Percentiles rank a stretch among this genome's conserved stretches.
phyloP scores from a whole-genome alignment of 2,888 invertebrate genomes.

The Melieria crassipennis region DNA sequence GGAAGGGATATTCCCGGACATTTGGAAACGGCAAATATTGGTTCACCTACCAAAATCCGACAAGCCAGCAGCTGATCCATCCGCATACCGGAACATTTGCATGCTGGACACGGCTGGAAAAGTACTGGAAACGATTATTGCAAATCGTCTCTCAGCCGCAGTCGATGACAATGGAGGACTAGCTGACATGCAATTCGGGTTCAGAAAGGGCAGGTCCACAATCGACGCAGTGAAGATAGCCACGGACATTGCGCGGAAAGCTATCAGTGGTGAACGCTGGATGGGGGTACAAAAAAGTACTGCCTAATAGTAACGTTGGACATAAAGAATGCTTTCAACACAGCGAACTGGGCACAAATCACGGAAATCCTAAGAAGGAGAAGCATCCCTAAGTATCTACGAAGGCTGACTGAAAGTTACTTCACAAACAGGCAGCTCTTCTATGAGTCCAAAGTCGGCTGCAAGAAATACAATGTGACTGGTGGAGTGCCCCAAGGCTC shows the following conservation, averaged over 20 bases:
- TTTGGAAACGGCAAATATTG: slow-evolving; percentile 21
- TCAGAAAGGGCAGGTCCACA: slow-evolving; percentile 21
- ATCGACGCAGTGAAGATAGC: slow-evolving; percentile 10
- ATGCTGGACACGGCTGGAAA: slow-evolving; percentile 24
- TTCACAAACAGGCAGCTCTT: too few relatives aligned
- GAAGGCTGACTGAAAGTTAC: too few relatives aligned
- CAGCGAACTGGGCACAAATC: slow-evolving; percentile 24
- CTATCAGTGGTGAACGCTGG: slow-evolving; percentile 25
- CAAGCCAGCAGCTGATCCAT: slow-evolving; percentile 10
- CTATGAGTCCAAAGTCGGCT: too few relatives aligned
- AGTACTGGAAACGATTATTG: slow-evolving; percentile 11
- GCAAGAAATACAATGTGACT: too few relatives aligned
- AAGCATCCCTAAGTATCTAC: too few relatives aligned
- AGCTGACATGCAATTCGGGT: slow-evolving; percentile 25
- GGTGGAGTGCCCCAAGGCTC: too few relatives aligned
- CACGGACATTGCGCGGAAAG: slow-evolving; percentile 2
- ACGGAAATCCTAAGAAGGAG: too few relatives aligned
- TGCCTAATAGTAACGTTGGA: slow-evolving; percentile 23
- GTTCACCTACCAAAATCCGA: slow-evolving; percentile 16
- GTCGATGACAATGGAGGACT: not conserved
- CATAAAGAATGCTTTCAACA: slow-evolving; percentile 34
- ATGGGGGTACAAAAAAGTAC: slow-evolving; percentile 14
- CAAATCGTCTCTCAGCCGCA: not conserved
- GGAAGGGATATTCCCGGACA: not conserved
- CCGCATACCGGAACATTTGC: slow-evolving; percentile 12